A percentile compares a stretch with the other conserved stretches of the same genome.
Evolutionary conservation across 2,113 vertebrate genomes (phyloP).

Genomic region (Pyxicephalus adspersus): DNA sequence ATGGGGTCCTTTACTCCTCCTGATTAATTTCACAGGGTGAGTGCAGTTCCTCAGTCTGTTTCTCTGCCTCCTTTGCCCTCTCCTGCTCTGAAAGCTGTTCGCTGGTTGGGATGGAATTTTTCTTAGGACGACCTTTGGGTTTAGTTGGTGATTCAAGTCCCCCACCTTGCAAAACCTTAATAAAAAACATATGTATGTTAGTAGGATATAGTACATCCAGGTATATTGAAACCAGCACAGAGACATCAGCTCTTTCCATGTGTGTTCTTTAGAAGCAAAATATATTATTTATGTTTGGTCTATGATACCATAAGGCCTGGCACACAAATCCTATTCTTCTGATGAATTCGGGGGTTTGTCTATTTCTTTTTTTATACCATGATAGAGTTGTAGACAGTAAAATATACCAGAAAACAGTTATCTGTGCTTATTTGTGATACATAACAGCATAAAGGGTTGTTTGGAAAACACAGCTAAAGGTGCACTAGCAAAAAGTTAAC

Average conservation of each 20-base stretch:
- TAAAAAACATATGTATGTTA: constrained; percentile 20
- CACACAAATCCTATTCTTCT: too few relatives aligned
- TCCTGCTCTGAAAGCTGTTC: constrained; percentile 96
- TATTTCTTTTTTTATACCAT: too few relatives aligned
- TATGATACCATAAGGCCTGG: too few relatives aligned
- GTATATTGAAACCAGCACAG: background rate
- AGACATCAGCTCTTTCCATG: background rate
- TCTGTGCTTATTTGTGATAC: too few relatives aligned
- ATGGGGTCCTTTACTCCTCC: constrained; percentile 76
- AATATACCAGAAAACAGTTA: too few relatives aligned
- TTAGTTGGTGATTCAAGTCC: constrained; percentile 96
- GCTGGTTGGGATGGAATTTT: constrained; percentile 95
- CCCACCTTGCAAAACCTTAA: constrained; percentile 92
- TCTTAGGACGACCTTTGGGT: constrained; percentile 96
- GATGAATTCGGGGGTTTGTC: too few relatives aligned
- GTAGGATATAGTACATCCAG: background rate
- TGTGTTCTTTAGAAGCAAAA: background rate
- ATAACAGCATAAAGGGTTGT: too few relatives aligned
- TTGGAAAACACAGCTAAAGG: too few relatives aligned
- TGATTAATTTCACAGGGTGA: constrained; percentile 77
- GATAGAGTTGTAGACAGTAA: too few relatives aligned
- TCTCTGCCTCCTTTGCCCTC: constrained; percentile 77
- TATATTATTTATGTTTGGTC: too few relatives aligned
- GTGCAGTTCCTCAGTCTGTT: constrained; percentile 72
- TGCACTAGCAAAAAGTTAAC: too few relatives aligned